phyloP scores from a whole-genome alignment of 2,113 vertebrate genomes.

The Limanda limanda region DNA sequence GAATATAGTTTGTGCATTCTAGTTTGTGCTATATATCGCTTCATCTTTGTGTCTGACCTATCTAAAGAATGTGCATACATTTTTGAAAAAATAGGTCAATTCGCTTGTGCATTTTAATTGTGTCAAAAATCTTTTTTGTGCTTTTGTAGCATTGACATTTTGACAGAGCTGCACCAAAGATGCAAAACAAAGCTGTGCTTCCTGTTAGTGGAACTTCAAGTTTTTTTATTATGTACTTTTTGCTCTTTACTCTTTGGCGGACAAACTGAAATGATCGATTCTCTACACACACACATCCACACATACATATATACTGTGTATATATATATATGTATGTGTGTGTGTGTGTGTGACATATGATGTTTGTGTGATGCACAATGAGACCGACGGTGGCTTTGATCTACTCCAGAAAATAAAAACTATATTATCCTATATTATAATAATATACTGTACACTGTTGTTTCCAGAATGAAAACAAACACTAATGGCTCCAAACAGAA shows the following conservation, averaged over 20 bases:
- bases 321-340: too few species aligned
- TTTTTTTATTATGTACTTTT: slow-evolving; percentile 15
- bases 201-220: slow-evolving; percentile 1
- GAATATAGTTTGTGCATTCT: slow-evolving; percentile 36
- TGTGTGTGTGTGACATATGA: neutral
- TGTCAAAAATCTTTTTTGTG: slow-evolving; percentile 41
- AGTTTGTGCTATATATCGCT: slow-evolving; percentile 41
- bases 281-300: neutral
- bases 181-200: slow-evolving; percentile 5
- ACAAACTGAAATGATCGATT: slow-evolving; percentile 30
- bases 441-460: slow-evolving; percentile 25
- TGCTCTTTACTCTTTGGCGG: slow-evolving; percentile 64
- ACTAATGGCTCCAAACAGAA: slow-evolving; percentile 20
- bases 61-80: neutral
- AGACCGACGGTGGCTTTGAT: slow-evolving; percentile 1
- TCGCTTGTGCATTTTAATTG: slow-evolving; percentile 21
- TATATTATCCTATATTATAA: slow-evolving; percentile 6
- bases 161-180: neutral
- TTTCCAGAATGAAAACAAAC: slow-evolving; percentile 34
- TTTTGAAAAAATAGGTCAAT: neutral
- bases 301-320: neutral
- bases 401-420: slow-evolving; percentile 19
- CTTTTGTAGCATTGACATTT: slow-evolving; percentile 20
- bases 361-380: slow-evolving; percentile 1
- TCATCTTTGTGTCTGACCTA: neutral